Conservation (phyloP, 37 sponge, comb jelly and placozoan species). For the Ephydatia muelleri region DNA sequence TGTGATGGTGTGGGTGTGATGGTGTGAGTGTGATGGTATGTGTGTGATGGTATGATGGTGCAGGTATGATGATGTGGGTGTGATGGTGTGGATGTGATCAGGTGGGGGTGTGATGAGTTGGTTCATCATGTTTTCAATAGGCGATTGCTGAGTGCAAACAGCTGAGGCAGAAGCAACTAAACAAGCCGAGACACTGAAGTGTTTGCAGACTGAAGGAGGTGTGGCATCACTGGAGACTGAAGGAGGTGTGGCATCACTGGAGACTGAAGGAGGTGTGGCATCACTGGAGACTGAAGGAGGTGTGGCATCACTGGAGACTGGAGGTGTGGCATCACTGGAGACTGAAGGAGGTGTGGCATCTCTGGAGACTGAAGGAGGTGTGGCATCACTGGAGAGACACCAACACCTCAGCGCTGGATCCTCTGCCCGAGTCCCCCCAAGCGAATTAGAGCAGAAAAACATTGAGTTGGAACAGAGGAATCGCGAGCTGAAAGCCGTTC, state of each 20-base stretch:
- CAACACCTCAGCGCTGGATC: too few relatives aligned
- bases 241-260: neutral
- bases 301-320: neutral
- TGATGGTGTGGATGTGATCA: too few relatives aligned
- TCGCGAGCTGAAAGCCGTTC: conserved; percentile 33
- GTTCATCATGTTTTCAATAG: neutral
- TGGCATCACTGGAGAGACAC: neutral
- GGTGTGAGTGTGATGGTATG: too few relatives aligned
- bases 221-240: neutral
- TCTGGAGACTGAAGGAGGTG: neutral
- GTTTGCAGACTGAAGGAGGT: neutral
- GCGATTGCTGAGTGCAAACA: conserved; percentile 13
- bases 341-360: neutral
- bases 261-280: too few relatives aligned
- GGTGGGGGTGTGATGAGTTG: too few relatives aligned
- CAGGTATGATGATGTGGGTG: too few relatives aligned
- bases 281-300: neutral
- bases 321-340: neutral
- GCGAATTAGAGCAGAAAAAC: too few relatives aligned
- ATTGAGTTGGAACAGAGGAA: conserved; percentile 41
- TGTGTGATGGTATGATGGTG: too few relatives aligned
- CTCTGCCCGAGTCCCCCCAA: too few relatives aligned
- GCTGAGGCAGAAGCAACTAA: neutral
- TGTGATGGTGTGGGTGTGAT: too few relatives aligned
- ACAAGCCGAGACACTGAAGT: conserved; percentile 11